Base-by-base conservation (phyloP, 2,797 vertebrate species). In the Cuculus canorus region DNA sequence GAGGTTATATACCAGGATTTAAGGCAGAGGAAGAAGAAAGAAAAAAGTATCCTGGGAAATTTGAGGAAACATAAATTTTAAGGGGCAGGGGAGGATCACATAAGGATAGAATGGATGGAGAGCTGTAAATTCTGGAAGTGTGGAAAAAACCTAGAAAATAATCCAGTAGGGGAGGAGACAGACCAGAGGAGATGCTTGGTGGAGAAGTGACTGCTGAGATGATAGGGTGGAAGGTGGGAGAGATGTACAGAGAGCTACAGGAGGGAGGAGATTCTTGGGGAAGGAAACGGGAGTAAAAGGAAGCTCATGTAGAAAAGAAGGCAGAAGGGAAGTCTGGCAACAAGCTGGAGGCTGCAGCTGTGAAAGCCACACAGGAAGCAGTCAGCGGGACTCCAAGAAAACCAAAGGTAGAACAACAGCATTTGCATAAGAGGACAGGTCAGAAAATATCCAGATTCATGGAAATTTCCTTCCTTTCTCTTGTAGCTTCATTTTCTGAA, bases 351-450 rank as follows among this genome's bases (percentile, higher is more conserved):
- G 68, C 75, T 94, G 88, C 91, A 94, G 77, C 82, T 95, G 82
- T 0, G 1, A 79, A 86, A 72, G 25, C 39, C 5, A 10, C 72
- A 53, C 37, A 93, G 87, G 91, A 96, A 91, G 13, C 48, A 65
- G 54, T 56, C 91, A 73, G 24, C 11, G 0, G 39, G 70, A 88
- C 28, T 88, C 76, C 77, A 96, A 93, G 87, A 70, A 90, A 63
- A 96, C 47, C 57, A 88, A 79, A 94, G 94, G 94, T 94, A 96
- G 85, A 97, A 70, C 13, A 92, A 50, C n/a, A 90, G 7, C 24
- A 50, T 73, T 90, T 88, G 60, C 10, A 23, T 76, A 64, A 41
- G 13, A 80, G 10, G 13, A 86, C 21, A 84, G 52, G 35, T 66
- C 54, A 82, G 61, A 95, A 93, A 88, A 73, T 70, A 70, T 47